Evolutionary conservation across 1,140 invertebrate species (phyloP).

Genomic region (Drosophila suzukii): DNA sequence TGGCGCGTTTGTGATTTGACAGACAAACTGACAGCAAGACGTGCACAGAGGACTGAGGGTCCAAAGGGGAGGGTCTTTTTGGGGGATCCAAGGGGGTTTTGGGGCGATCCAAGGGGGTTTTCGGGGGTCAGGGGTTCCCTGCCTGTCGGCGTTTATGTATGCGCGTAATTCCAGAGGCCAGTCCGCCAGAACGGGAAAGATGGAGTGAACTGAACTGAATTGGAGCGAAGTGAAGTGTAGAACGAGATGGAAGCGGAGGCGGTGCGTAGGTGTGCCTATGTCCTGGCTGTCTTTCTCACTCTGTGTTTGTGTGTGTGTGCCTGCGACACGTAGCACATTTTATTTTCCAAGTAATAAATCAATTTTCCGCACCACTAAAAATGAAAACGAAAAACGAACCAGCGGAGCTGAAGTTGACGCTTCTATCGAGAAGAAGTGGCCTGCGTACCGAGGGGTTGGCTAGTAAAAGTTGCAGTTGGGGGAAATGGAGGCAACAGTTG

Average conservation of each 20-base stretch:
- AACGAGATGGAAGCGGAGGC: slow-evolving; percentile 1
- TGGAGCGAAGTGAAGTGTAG: slow-evolving; percentile 25
- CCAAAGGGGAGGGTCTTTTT: neutral
- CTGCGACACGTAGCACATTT: slow-evolving; percentile 82
- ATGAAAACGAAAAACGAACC: slow-evolving; percentile 78
- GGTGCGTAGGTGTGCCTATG: slow-evolving; percentile 50
- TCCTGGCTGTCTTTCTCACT: slow-evolving; percentile 15
- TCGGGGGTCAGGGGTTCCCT: slow-evolving; percentile 37
- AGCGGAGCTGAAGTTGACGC: slow-evolving; percentile 61
- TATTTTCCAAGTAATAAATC: slow-evolving; percentile 84
- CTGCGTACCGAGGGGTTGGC: slow-evolving; percentile 28
- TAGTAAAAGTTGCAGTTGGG: slow-evolving; percentile 43
- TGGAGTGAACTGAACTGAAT: slow-evolving; percentile 51
- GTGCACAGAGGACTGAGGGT: slow-evolving; percentile 44
- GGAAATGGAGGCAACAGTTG: slow-evolving; percentile 56
- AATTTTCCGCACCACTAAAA: slow-evolving; percentile 84
- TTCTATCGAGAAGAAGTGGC: slow-evolving; percentile 60
- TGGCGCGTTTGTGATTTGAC: slow-evolving; percentile 79
- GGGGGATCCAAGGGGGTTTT: neutral
- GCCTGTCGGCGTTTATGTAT: slow-evolving; percentile 80
- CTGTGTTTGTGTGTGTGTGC: slow-evolving; percentile 50
- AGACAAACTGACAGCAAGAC: slow-evolving; percentile 80
- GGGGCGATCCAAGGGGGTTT: neutral
- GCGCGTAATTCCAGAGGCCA: slow-evolving; percentile 61
- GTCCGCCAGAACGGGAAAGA: slow-evolving; percentile 40